Percentiles rank a stretch among this genome's conserved stretches.
These are phyloP conservation scores for Ictidomys tridecemlineatus DNA, from an alignment of 2,113 vertebrate genomes.

Conservation along the genomic window DNA sequence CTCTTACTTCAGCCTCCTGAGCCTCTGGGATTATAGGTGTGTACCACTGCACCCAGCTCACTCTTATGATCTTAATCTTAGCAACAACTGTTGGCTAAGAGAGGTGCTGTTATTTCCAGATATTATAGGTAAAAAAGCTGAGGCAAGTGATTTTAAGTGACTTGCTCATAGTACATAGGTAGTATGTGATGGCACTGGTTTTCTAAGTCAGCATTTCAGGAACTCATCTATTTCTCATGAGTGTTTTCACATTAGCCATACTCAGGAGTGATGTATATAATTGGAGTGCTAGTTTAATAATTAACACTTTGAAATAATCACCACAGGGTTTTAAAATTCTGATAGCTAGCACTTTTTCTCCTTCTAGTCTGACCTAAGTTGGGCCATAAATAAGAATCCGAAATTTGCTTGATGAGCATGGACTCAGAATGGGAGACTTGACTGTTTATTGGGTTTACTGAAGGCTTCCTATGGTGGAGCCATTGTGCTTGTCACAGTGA, in stretches of 20 bases:
- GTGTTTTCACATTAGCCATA: not conserved
- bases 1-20: too few relatives aligned
- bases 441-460: not conserved
- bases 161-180: not conserved
- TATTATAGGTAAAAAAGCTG: slow-evolving; percentile 36
- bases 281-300: slow-evolving; percentile 52
- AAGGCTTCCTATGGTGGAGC: not conserved
- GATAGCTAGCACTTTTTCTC: not conserved
- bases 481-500: not conserved
- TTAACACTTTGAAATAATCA: slow-evolving; percentile 23
- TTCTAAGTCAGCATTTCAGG: slow-evolving; percentile 50
- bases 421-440: not conserved
- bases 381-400: slow-evolving; percentile 36
- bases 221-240: not conserved
- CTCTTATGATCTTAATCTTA: not conserved
- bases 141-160: not conserved
- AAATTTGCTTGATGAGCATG: slow-evolving; percentile 34
- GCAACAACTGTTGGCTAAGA: not conserved
- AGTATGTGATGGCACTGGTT: not conserved
- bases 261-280: not conserved
- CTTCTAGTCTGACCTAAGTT: slow-evolving; percentile 3
- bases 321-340: slow-evolving; percentile 1
- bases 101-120: slow-evolving; percentile 11
- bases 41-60: not conserved
- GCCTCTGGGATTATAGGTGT: too few relatives aligned